Evolutionary conservation across 2,113 vertebrate species (phyloP).

Genomic region (Apaloderma vittatum): DNA sequence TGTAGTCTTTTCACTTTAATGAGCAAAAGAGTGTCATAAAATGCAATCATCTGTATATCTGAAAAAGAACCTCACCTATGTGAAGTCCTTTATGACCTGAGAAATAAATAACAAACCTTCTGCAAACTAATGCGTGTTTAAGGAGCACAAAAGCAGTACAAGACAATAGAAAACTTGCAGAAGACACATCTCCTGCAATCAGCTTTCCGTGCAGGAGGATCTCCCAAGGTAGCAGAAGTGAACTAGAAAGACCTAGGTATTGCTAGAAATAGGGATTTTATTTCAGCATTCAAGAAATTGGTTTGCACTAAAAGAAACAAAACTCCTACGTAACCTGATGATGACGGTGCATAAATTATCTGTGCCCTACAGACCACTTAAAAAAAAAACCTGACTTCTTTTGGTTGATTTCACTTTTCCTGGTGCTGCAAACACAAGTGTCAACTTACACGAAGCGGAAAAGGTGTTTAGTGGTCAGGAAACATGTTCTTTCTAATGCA

Average conservation of each 20-base stretch:
- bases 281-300: conserved; percentile 30
- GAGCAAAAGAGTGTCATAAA: neutral
- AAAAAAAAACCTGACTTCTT: conserved; percentile 54
- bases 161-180: neutral
- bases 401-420: conserved; percentile 61
- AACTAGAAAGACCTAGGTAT: neutral
- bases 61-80: neutral
- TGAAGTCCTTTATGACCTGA: neutral
- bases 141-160: neutral
- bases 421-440: conserved; percentile 49
- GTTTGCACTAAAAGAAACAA: conserved; percentile 17
- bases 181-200: conserved; percentile 37
- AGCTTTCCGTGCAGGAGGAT: conserved; percentile 11
- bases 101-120: neutral
- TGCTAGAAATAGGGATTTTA: conserved; percentile 15
- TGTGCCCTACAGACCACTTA: conserved; percentile 24
- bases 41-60: neutral
- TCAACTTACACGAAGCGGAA: conserved; percentile 69
- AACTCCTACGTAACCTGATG: conserved; percentile 50
- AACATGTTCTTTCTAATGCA: conserved; percentile 43
- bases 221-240: conserved; percentile 20
- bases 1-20: neutral
- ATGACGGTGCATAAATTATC: conserved; percentile 63
- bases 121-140: neutral
- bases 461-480: conserved; percentile 65